Conservation (phyloP, 2,888 invertebrate genomes). For the Eupithecia pulchellata region DNA sequence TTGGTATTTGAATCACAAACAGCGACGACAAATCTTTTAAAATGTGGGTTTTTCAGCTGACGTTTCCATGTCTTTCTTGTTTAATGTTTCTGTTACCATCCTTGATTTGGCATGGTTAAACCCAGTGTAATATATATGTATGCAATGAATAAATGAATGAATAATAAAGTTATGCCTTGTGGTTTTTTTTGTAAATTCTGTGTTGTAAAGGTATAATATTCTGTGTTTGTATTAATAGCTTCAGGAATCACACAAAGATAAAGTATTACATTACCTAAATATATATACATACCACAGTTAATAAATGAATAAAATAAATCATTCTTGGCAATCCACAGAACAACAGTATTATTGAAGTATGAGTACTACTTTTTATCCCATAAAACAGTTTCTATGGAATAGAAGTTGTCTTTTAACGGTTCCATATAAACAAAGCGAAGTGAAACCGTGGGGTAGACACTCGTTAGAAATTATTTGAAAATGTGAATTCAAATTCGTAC, state of each 20-base stretch:
- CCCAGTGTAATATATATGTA: too few species aligned
- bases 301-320: too few species aligned
- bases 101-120: background rate
- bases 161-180: background rate
- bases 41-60: constrained; percentile 21
- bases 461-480: too few species aligned
- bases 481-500: background rate
- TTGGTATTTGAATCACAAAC: constrained; percentile 29
- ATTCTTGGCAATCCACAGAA: too few species aligned
- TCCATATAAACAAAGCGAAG: too few species aligned
- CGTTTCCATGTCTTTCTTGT: background rate
- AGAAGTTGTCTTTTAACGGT: too few species aligned
- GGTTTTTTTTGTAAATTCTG: background rate
- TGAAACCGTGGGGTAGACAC: too few species aligned
- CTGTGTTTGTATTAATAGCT: background rate
- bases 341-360: too few species aligned
- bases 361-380: too few species aligned
- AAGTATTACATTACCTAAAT: background rate
- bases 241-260: background rate
- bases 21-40: constrained; percentile 4
- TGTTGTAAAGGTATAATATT: background rate
- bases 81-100: background rate
- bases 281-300: too few species aligned
- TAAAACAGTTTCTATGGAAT: too few species aligned
- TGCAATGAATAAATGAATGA: too few species aligned